Base-by-base conservation (phyloP, 2,797 vertebrate genomes). In the Toxotes lorentzi region DNA sequence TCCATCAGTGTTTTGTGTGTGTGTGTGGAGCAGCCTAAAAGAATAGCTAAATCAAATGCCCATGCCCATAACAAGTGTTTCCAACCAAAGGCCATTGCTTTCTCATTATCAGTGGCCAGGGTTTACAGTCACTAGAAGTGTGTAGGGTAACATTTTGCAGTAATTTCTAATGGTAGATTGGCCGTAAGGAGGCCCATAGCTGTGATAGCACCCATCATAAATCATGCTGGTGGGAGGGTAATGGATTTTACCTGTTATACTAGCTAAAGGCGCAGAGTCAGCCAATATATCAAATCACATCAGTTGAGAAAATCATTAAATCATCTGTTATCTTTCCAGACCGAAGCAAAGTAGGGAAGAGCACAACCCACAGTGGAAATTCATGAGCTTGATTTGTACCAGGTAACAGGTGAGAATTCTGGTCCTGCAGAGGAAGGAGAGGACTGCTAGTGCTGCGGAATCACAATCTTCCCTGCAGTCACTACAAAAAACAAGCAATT, bases 241-340 rank as follows among this genome's bases (percentile, higher is more conserved):
- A 91, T 93, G 88, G 87, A 85, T 92, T 92, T 92, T 91, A 91
- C 88, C 87, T 92, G 89, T 92, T 92, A 87, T 89, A 89, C 89
- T 88, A 88, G 86, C 91, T 86, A 91, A 92, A 93, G 92, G 87
- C 86, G 83, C 87, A 67, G 89, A 91, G 86, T 93, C 91, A 92
- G 87, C 88, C 92, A 77, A 92, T 92, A 92, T 81, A 91, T 92
- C 89, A 92, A 92, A 91, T 91, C 90, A 82, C 88, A 91, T 87
- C 88, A 82, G 86, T 88, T 89, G 89, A 89, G 84, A 91, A 92
- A 94, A 93, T 92, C 89, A 92, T 92, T 91, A 92, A 91, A 91
- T 90, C 90, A 89, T 76, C 86, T 58, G 76, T 88, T 89, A 90
- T 90, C 90, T 90, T 86, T 86, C 83, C 82, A 74, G 79, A 75